Base-by-base conservation (phyloP, 2,113 vertebrate species). In the Macquaria australasica region DNA sequence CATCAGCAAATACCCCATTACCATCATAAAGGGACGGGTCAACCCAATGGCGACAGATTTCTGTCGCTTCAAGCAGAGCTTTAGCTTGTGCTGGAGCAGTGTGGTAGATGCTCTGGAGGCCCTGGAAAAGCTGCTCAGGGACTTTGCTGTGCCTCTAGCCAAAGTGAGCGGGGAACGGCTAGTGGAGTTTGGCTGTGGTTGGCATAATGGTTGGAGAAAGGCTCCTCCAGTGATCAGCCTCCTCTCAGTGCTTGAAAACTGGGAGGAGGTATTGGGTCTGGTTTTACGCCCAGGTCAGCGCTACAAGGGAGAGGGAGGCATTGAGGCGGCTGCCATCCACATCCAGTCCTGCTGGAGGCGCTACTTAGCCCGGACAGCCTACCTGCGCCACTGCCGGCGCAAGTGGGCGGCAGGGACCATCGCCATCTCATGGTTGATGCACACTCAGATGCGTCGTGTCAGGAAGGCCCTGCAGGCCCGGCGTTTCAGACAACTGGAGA, bases 341-440 rank as follows among this genome's bases (percentile, higher is more conserved):
- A 94, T 97, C 79, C 97, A 96, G 69, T 91, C 96, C 67, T 92
- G 88, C 0, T 97, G 97, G 97, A 94, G 95, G 83, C 69, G 95
- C 28, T 87, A 87, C 56, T 60, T 0, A 21, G 92, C 91, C 37
- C 95, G 94, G 25, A 85, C 64, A 23, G 79, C 90, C 83, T 97
- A 94, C 60, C 55, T 95, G 82, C 2, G 0, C 11, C 82, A 86
- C 60, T 84, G 88, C 64, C 89, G 59, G 60, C 90, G 92, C 94
- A 96, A 95, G 87, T 93, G 96, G 97, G 97, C 97, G 4, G 95
- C 93, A 3, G 95, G 92, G n/a, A 96, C 93, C 89, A 95, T 97
- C 0, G 74, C 96, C 51, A 7, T 92, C 1, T 85, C 95, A 9
- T 97, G 97, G 98, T 92, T 95, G 74, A 87, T 93, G 79, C 81